Conservation (phyloP, 2,797 vertebrate genomes). For the Acipenser ruthenus region DNA sequence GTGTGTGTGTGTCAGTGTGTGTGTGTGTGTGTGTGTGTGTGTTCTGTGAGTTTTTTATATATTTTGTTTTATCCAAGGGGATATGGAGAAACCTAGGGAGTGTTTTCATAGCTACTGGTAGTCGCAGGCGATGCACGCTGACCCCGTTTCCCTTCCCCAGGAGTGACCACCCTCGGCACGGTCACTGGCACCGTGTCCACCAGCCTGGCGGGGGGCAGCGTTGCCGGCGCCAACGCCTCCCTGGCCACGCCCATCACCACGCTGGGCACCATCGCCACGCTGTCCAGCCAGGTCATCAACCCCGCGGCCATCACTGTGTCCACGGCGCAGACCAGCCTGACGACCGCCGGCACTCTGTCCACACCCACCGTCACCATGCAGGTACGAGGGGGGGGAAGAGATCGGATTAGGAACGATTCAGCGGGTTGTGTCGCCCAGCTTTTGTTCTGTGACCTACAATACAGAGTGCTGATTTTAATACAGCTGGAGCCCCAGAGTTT, state of each 20-base stretch:
- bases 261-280: constrained; percentile 77
- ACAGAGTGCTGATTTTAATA: too few species aligned
- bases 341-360: constrained; percentile 51
- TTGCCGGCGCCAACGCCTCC: constrained; percentile 70
- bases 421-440: too few species aligned
- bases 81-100: too few species aligned
- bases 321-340: constrained; percentile 61
- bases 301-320: constrained; percentile 67
- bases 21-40: too few species aligned
- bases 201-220: constrained; percentile 65
- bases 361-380: constrained; percentile 76
- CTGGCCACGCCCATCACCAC: constrained; percentile 75
- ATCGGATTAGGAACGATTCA: too few species aligned
- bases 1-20: too few species aligned
- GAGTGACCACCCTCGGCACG: constrained; percentile 79
- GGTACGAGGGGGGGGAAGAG: constrained; percentile 41
- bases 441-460: too few species aligned
- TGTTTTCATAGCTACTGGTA: too few species aligned
- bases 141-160: constrained; percentile 33
- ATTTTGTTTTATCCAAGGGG: too few species aligned
- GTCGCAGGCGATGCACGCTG: too few species aligned
- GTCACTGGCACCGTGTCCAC: constrained; percentile 77
- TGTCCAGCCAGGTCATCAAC: constrained; percentile 83
- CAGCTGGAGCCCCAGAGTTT: too few species aligned
- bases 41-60: too few species aligned